Base-by-base conservation (phyloP, 2,113 vertebrate genomes). In the Psilopogon haemacephalus region DNA sequence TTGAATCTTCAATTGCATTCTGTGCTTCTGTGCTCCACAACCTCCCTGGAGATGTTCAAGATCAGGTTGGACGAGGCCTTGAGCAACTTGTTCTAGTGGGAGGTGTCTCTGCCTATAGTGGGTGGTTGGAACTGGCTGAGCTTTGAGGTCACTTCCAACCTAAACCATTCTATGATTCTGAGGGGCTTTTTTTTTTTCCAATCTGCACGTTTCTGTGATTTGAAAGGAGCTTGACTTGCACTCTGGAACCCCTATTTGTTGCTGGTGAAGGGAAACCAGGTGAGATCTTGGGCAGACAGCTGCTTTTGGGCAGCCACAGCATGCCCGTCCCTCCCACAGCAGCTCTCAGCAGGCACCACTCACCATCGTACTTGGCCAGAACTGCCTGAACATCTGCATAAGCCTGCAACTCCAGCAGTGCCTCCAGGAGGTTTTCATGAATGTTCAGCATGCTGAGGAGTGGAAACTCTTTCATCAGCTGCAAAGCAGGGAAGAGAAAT, bases 381-480 rank as follows among this genome's bases (percentile, higher is more conserved):
- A 99, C 99, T 95, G 99, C 99, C 97, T 99, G 99, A 76, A 99
- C 99, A 97, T 99, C 99, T 91, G 99, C 99, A 24, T 99, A 99
- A 37, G 99, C 99, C 94, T 99, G 99, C 73, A 99, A 97, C 95
- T 99, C 99, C 97, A 99, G 97, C 90, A 99, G 98, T 15, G 99
- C 98, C 97, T 99, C 99, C 74, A 99, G 95, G 58, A 99, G 98
- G 96, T 99, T 99, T 97, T 99, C 99, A 58, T 99, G 99, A 97
- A 99, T 99, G 97, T 99, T 99, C 98, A 99, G 97, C 98, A 99
- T 99, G 95, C 99, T 99, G 94, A 99, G 97, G 94, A 99, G 98
- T 73, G 99, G 99, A 97, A 99, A 99, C 95, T 99, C 99, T 98
- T 99, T 99, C 98, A 99, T 99, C 98, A 99, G 97, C 99, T 99